Evolutionary conservation across 2,888 invertebrate species (phyloP), one percentile per base, ranked within the genome.

Genomic region (Cosmia trapezina): DNA sequence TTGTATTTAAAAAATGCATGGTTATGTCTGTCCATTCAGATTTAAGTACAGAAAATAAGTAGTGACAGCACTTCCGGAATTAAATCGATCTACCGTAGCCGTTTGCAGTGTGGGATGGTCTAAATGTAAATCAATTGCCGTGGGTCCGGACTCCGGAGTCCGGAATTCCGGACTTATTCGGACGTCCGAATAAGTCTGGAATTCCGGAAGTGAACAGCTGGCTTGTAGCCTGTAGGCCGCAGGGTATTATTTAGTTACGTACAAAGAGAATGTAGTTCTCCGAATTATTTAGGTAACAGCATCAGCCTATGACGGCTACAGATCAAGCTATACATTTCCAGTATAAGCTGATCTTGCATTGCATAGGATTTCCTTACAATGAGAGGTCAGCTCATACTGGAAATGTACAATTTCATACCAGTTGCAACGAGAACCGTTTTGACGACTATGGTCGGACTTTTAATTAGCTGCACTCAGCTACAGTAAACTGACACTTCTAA

Each of bases 111-210:
- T n/a, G 37, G n/a, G 8, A 17, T 19, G 12, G 41, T 14, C 19
- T 43, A 33, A n/a, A n/a, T 59, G 22, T 49, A n/a, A 71, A 22
- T 37, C 67, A 73, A 41, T 54, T 54, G 28, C n/a, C 37, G 54
- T 41, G 43, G 49, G 56, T 28, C 49, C 43, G 49, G n/a, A n/a
- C n/a, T n/a, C n/a, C n/a, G n/a, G n/a, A n/a, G n/a, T n/a, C 17
- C 17, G n/a, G 28, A 70, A 47, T 22, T 33, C 17, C n/a, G 51
- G 37, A 71, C n/a, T n/a, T n/a, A n/a, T n/a, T n/a, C n/a, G n/a
- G n/a, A n/a, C n/a, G n/a, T 19, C 14, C 14, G 5, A 76, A 56
- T 77, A 67, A 56, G 49, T 41, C 17, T n/a, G n/a, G 28, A 70
- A 47, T 22, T 33, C 17, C n/a, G 51, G 37, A 71, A 53, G 33